Base-by-base conservation (phyloP, 2,113 vertebrate species). In the Alosa alosa region DNA sequence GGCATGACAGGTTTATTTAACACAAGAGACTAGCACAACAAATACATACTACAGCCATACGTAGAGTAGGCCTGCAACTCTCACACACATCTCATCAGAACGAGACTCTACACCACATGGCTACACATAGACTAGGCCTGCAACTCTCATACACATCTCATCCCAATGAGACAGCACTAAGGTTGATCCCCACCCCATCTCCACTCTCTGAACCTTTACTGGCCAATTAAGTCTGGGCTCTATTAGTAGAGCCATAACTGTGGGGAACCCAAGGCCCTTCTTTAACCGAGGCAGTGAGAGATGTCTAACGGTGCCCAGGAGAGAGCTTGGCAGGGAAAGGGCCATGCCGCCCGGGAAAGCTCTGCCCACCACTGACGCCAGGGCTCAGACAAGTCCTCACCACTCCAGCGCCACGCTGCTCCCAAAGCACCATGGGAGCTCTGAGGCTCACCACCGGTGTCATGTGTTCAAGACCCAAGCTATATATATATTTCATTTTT, bases 331-430 rank as follows among this genome's bases (percentile, higher is more conserved):
- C 13, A 13, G 46, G 60, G 57, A 45, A 20, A 60, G 45, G 57
- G 39, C 3, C 60, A 18, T 22, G 22, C 36, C 64, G 31, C 25
- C 55, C 25, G 82, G 47, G 57, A 84, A 83, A 85, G 86, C 46
- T 86, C 64, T 81, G 83, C 84, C 86, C 88, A 87, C 41, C 84
- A 88, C 81, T 87, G 90, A 90, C 87, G 90, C 90, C 90, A 88
- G 57, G 75, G 83, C 57, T 50, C 87, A 86, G 89, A 88, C 88
- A 86, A 50, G 81, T 81, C 84, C 50, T 85, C 82, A 84, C 84
- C 57, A 82, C 82, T 82, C 60, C 41, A 84, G 86, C 78, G 36
- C 81, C 36, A 41, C 81, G 52, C 68, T 25, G 72, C 49, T 87
- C 55, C 85, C 60, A 47, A 84, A 57, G 86, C 85, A 82, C 82